Conservation (phyloP, 2,113 vertebrate species). For the Leptobrachium leishanense region DNA sequence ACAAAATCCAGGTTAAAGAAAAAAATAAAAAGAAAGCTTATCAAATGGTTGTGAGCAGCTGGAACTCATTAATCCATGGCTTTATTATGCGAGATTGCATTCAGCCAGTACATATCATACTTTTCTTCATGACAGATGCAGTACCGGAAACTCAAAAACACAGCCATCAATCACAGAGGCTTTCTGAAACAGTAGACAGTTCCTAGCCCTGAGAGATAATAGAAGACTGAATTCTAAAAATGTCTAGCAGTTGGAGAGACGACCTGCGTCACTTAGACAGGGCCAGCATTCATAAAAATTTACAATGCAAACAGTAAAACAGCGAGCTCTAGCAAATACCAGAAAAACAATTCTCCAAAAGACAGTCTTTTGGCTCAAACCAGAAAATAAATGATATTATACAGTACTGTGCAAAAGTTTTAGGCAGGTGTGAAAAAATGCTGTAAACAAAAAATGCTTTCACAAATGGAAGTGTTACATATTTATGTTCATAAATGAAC, state of each 20-base stretch:
- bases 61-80: conserved; percentile 45
- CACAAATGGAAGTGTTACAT: no score
- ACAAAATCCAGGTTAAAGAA: conserved; percentile 8
- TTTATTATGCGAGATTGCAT: conserved; percentile 43
- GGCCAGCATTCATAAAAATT: no score
- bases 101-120: conserved; percentile 42
- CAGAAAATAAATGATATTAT: no score
- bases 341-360: no score
- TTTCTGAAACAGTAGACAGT: conserved; percentile 29
- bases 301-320: no score
- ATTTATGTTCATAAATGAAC: no score
- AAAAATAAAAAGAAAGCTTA: conserved; percentile 37
- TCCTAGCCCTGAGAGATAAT: conserved; percentile 43
- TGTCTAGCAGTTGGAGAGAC: neutral
- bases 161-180: conserved; percentile 42
- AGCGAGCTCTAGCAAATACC: no score
- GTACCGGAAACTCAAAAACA: conserved; percentile 45
- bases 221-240: conserved; percentile 1
- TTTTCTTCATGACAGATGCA: conserved; percentile 48
- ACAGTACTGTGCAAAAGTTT: no score
- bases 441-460: no score
- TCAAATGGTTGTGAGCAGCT: conserved; percentile 37
- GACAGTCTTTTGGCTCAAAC: no score
- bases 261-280: neutral
- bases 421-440: no score